Percentiles rank a stretch among this genome's conserved stretches.
These are phyloP conservation scores for Tylochromis polylepis DNA, from an alignment of 2,113 vertebrate genomes.

Conservation along the genomic window DNA sequence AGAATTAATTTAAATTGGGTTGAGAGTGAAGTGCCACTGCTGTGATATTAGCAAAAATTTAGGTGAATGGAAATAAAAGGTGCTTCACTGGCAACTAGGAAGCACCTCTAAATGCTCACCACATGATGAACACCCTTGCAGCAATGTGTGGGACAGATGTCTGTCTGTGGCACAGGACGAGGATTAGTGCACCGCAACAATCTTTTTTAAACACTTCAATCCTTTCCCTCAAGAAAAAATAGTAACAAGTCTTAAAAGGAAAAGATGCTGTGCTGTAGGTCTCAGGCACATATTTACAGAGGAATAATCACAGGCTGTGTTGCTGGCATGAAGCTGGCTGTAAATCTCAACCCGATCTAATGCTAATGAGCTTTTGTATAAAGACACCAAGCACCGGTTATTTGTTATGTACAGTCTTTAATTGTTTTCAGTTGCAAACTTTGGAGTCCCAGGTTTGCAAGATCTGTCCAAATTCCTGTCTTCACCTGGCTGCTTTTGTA, in stretches of 20 bases:
- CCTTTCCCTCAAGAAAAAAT: constrained; percentile 27
- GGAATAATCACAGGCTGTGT: constrained; percentile 51
- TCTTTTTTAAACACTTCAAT: constrained; percentile 21
- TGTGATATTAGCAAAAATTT: background rate
- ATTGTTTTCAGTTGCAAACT: constrained; percentile 46
- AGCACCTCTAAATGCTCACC: constrained; percentile 5
- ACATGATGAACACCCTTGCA: constrained; percentile 45
- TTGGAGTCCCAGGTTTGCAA: constrained; percentile 3
- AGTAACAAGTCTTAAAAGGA: constrained; percentile 27
- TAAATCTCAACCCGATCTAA: constrained; percentile 29
- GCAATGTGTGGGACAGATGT: constrained; percentile 78
- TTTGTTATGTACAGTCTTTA: constrained; percentile 30
- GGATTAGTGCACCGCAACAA: constrained; percentile 13
- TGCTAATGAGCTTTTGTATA: constrained; percentile 41
- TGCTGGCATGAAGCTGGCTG: constrained; percentile 18
- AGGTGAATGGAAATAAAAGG: constrained; percentile 3
- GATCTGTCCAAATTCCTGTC: constrained; percentile 48
- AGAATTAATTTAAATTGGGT: background rate
- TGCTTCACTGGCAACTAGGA: constrained; percentile 12
- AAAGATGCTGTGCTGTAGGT: constrained; percentile 43
- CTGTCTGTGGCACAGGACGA: constrained; percentile 33
- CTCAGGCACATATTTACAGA: constrained; percentile 24
- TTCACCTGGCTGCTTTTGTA: constrained; percentile 15
- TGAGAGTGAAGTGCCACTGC: background rate
- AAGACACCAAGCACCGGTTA: background rate